Conservation (phyloP, 2,888 invertebrate genomes). For the Dexiosoma caninum region DNA sequence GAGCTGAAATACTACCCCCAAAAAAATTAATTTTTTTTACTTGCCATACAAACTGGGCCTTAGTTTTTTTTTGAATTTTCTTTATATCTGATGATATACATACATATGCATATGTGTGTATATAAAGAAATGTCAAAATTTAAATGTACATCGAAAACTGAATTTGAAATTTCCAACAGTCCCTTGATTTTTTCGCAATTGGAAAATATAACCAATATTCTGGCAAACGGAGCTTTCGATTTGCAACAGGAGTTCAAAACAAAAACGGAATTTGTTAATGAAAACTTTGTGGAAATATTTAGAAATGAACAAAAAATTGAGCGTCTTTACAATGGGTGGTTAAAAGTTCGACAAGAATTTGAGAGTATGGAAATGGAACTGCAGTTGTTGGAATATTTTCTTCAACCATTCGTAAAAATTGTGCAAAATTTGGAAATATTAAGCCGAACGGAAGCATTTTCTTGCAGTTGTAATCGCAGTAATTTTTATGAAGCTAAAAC, state of each 20-base stretch:
- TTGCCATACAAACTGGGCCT: no score
- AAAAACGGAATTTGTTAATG: constrained; percentile 22
- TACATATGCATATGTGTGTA: no score
- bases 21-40: no score
- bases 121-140: constrained; percentile 22
- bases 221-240: background rate
- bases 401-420: background rate
- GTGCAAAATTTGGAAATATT: background rate
- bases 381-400: background rate
- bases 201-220: background rate
- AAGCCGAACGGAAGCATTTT: background rate
- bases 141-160: background rate
- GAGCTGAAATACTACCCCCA: no score
- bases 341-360: background rate
- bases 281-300: constrained; percentile 9
- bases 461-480: background rate
- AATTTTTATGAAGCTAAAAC: background rate
- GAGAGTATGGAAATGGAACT: constrained; percentile 7
- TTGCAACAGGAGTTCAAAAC: constrained; percentile 5
- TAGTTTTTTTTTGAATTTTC: no score
- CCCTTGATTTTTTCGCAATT: background rate
- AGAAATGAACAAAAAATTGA: constrained; percentile 24
- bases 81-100: no score
- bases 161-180: constrained; percentile 1
- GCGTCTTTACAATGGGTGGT: background rate